These are phyloP conservation scores for Drosophila rufa DNA, from an alignment of 1,140 invertebrate species.

Conservation along the genomic window DNA sequence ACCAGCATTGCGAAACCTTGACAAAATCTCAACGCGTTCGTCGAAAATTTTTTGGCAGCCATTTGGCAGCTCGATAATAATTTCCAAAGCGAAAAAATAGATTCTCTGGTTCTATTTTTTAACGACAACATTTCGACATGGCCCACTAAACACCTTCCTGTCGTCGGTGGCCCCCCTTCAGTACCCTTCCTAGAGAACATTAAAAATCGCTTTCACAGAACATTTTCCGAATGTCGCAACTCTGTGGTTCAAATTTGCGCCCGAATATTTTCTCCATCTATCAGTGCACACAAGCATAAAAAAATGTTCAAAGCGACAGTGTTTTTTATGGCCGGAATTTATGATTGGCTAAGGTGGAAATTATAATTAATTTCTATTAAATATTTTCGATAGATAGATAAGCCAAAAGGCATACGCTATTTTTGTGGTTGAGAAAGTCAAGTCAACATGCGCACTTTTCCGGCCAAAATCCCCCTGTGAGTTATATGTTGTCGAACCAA, in stretches of 20 bases:
- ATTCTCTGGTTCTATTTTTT: constrained; percentile 58
- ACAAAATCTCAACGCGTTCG: constrained; percentile 12
- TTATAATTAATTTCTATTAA: constrained; percentile 50
- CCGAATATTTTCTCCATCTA: constrained; percentile 6
- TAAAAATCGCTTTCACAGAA: constrained; percentile 50
- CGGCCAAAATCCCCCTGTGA: constrained; percentile 33
- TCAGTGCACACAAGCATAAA: constrained; percentile 18
- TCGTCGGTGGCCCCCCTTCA: constrained; percentile 14
- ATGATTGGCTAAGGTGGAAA: constrained; percentile 51
- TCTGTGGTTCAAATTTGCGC: constrained; percentile 31
- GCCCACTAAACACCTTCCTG: constrained; percentile 60
- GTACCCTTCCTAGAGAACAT: constrained; percentile 19
- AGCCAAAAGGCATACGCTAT: constrained; percentile 11
- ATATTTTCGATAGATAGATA: constrained; percentile 23
- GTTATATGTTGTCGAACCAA: constrained; percentile 33
- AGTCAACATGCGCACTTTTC: constrained; percentile 16
- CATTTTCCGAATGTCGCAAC: constrained; percentile 45
- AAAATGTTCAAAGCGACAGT: constrained; percentile 49
- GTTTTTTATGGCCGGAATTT: constrained; percentile 52
- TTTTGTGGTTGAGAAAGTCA: not conserved
- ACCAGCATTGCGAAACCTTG: constrained; percentile 25
- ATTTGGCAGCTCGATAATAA: constrained; percentile 52
- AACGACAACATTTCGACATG: constrained; percentile 73
- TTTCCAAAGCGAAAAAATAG: constrained; percentile 55
- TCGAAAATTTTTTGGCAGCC: constrained; percentile 54